phyloP scores from a whole-genome alignment of 2,888 invertebrate species.

The Ommatoiulus sabulosus region DNA sequence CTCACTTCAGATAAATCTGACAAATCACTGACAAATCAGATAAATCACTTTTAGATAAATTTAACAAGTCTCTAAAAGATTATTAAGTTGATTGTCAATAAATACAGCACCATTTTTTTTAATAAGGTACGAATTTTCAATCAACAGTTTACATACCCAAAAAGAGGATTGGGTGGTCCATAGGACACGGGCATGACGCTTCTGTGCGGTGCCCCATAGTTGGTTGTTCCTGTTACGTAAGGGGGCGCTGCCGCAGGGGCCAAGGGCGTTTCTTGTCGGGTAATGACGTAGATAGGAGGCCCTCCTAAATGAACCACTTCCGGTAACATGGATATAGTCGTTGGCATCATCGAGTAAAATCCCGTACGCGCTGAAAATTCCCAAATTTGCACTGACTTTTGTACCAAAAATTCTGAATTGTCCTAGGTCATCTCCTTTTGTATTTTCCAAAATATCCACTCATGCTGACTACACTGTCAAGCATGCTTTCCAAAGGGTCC shows the following conservation, averaged over 20 bases:
- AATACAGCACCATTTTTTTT: too few species aligned
- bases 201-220: conserved; percentile 45
- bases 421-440: conserved; percentile 36
- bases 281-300: conserved; percentile 34
- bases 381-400: not conserved
- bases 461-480: not conserved
- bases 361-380: not conserved
- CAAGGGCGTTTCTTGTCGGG: conserved; percentile 45
- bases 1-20: too few species aligned
- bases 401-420: not conserved
- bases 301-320: conserved; percentile 49
- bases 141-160: conserved; percentile 45
- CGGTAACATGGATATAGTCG: conserved; percentile 18
- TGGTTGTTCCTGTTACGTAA: conserved; percentile 15
- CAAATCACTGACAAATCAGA: too few species aligned
- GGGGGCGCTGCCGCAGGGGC: conserved; percentile 10
- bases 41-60: too few species aligned
- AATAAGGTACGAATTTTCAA: too few species aligned
- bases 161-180: conserved; percentile 58
- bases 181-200: conserved; percentile 55
- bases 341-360: conserved; percentile 17
- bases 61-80: too few species aligned
- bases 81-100: too few species aligned
- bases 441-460: conserved; percentile 15
- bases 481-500: not conserved